Evolutionary conservation across 2,888 invertebrate genomes (phyloP).

Genomic region (Agonopterix heracliana): DNA sequence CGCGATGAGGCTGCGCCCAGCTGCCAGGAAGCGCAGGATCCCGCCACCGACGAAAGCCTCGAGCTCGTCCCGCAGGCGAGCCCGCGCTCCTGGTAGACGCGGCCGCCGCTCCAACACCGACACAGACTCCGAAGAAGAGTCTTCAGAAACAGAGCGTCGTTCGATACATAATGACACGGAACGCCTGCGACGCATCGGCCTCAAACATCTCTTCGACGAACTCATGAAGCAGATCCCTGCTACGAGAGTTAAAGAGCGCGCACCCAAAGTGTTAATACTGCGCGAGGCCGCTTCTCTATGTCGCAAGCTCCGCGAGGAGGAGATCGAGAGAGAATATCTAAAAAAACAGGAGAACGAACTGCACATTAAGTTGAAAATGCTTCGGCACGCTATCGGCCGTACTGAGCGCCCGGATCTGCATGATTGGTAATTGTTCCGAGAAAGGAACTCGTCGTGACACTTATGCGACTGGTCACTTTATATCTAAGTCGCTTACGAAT

Average conservation of each 20-base stretch:
- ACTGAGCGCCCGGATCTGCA: constrained; percentile 41
- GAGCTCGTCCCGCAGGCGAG: constrained; percentile 35
- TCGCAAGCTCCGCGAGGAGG: constrained; percentile 77
- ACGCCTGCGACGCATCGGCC: constrained; percentile 89
- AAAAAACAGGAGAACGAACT: constrained; percentile 79
- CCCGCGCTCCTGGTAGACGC: constrained; percentile 55
- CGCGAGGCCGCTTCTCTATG: constrained; percentile 85
- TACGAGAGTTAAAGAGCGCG: constrained; percentile 85
- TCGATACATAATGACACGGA: constrained; percentile 96
- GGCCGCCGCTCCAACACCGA: constrained; percentile 60
- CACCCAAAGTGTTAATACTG: constrained; percentile 91
- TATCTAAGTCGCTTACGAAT: constrained; percentile 40
- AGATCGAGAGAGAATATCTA: constrained; percentile 75
- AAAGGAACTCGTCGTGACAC: constrained; percentile 42
- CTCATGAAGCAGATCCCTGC: constrained; percentile 88
- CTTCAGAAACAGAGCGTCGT: constrained; percentile 86
- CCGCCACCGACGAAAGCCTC: constrained; percentile 49
- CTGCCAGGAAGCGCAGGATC: constrained; percentile 73
- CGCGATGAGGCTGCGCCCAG: constrained; percentile 65
- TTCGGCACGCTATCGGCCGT: constrained; percentile 64
- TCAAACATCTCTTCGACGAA: constrained; percentile 90
- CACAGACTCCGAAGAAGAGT: constrained; percentile 74
- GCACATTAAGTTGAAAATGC: constrained; percentile 76
- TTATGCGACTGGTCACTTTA: constrained; percentile 45
- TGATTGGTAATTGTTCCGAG: constrained; percentile 40